Percentiles rank a stretch among this genome's conserved stretches.
These are phyloP conservation scores for Allygus modestus DNA, from an alignment of 2,888 invertebrate genomes.

Conservation along the genomic window DNA sequence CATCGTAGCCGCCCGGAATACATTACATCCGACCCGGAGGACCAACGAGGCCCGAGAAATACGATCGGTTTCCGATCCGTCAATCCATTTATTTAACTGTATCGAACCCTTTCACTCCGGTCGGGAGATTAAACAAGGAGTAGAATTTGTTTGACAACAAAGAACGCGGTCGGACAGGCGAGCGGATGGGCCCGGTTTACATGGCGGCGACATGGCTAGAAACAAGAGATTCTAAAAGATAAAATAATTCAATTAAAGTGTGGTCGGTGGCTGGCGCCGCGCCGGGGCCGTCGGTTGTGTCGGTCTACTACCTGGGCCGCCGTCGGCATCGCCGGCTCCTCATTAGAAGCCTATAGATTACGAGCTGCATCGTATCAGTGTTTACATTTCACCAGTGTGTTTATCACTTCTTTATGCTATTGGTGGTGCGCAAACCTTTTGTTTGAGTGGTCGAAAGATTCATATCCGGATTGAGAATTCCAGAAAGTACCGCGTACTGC, in stretches of 20 bases:
- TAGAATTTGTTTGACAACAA: slow-evolving; percentile 58
- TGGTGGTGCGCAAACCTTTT: too few relatives aligned
- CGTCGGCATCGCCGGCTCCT: background rate
- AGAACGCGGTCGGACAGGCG: slow-evolving; percentile 49
- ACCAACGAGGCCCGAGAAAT: slow-evolving; percentile 1
- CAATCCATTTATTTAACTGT: slow-evolving; percentile 58
- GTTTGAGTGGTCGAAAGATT: too few relatives aligned
- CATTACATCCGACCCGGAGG: too few relatives aligned
- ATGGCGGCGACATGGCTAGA: slow-evolving; percentile 49
- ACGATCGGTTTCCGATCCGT: slow-evolving; percentile 53
- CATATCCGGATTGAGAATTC: too few relatives aligned
- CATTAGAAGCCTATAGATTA: slow-evolving; percentile 33
- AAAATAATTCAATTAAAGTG: slow-evolving; percentile 59
- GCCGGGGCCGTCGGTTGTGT: background rate
- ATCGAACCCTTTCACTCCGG: slow-evolving; percentile 41
- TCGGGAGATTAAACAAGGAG: slow-evolving; percentile 44
- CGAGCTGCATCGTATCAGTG: too few relatives aligned
- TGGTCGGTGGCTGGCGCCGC: slow-evolving; percentile 51
- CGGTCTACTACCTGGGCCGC: background rate
- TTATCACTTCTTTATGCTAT: too few relatives aligned
- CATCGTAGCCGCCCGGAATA: too few relatives aligned
- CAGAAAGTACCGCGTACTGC: too few relatives aligned
- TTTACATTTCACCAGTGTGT: too few relatives aligned
- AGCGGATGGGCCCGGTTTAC: slow-evolving; percentile 24
- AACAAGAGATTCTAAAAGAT: slow-evolving; percentile 59